A percentile compares a stretch with the other conserved stretches of the same genome.
These are phyloP conservation scores for Spisula subtruncata DNA, from an alignment of 2,888 invertebrate species.

Conservation along the genomic window DNA sequence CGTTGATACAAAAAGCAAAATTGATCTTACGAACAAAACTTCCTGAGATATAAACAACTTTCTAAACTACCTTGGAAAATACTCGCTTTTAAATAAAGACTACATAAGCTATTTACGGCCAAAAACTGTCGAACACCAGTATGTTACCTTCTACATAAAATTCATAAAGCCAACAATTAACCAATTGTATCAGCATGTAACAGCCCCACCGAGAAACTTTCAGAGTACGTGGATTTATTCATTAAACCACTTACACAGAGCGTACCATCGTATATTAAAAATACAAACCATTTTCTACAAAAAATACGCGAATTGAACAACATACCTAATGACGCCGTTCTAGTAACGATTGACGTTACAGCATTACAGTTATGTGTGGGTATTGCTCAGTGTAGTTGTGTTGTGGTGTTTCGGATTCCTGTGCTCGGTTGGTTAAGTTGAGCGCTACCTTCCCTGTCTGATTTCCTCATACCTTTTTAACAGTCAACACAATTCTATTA, in stretches of 20 bases:
- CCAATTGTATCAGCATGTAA: constrained; percentile 3
- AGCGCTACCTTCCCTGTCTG: no score
- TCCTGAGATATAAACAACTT: constrained; percentile 14
- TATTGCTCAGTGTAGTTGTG: no score
- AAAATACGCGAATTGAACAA: not conserved
- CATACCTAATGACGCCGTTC: not conserved
- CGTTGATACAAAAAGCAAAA: not conserved
- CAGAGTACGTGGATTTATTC: constrained; percentile 19
- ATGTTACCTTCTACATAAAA: constrained; percentile 28
- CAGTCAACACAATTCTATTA: not conserved
- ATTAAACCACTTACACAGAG: constrained; percentile 24
- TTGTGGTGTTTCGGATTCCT: no score
- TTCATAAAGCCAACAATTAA: not conserved
- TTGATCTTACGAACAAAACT: constrained; percentile 23
- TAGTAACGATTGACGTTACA: not conserved
- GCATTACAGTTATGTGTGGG: no score
- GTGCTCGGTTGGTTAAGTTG: no score
- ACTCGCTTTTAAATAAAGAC: not conserved
- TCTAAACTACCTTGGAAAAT: constrained; percentile 17
- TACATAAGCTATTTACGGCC: constrained; percentile 9
- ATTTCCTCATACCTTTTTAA: no score
- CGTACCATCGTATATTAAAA: constrained; percentile 31
- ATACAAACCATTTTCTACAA: constrained; percentile 20
- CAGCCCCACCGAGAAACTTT: constrained; percentile 33
- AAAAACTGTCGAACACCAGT: constrained; percentile 22